phyloP scores from a whole-genome alignment of 1,140 invertebrate species.

The Armadillidium nasatum region DNA sequence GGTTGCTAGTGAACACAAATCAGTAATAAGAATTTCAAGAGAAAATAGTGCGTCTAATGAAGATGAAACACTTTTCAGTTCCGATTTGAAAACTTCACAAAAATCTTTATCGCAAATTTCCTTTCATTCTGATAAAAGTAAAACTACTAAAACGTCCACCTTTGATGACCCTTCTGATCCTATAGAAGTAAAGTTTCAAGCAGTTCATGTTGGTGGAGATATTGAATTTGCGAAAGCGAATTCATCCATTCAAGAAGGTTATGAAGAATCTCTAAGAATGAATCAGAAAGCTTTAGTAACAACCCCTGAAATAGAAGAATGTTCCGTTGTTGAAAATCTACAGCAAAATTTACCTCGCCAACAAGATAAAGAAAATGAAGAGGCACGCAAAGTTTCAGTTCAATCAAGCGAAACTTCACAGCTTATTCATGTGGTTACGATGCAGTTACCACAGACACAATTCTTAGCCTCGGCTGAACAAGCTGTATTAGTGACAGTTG shows the following conservation, averaged over 20 bases:
- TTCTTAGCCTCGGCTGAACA: background rate
- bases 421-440: background rate
- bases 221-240: conserved; percentile 39
- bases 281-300: background rate
- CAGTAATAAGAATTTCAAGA: background rate
- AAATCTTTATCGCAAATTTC: background rate
- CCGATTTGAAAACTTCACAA: background rate
- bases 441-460: background rate
- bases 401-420: background rate
- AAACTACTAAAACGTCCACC: background rate
- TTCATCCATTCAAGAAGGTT: conserved; percentile 4
- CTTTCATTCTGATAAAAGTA: background rate
- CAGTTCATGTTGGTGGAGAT: conserved; percentile 34
- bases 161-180: background rate
- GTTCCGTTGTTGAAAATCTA: background rate
- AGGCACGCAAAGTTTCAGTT: background rate
- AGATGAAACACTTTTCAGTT: background rate
- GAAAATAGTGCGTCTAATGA: too few species aligned
- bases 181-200: conserved; percentile 27
- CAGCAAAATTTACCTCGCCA: background rate
- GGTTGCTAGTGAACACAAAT: background rate
- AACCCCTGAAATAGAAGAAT: background rate
- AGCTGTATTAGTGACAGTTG: background rate
- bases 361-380: background rate
- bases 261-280: conserved; percentile 8